Base-by-base conservation (phyloP, 2,113 vertebrate genomes). In the rat (Rattus norvegicus) region DNA sequence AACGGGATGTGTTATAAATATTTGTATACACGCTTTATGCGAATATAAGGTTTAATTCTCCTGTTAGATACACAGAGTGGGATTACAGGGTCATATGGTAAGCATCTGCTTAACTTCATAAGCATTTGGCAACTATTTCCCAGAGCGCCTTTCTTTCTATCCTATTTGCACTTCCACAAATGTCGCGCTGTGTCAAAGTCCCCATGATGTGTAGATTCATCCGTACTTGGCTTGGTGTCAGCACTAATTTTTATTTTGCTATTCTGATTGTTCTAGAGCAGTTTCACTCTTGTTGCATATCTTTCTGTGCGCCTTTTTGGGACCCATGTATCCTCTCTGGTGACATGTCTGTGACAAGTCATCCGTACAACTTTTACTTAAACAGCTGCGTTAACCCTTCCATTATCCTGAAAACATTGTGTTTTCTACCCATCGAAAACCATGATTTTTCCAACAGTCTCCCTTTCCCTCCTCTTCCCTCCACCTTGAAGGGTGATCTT, bases 221-320 rank as follows among this genome's bases (percentile, higher is more conserved):
- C 79, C 79, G 28, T 24, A 72, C 24, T 63, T 83, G 20, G 54
- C 24, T 75, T 87, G 10, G 39, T 17, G 69, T 75, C 61, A 81
- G n/a, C 47, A 67, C 12, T 24, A 65, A 12, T 36, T 81, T 91
- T 70, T 52, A 83, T 52, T 84, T 72, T 93, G 76, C 20, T 52
- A 63, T 95, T 89, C n/a, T 63, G 76, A 76, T 65, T 67, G 5
- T 86, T 76, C 49, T 13, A 3, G 56, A 36, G 16, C 72, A 47
- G 14, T 85, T 92, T 97, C 61, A 54, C 76, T 75, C 28, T 90
- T 61, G 28, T 63, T 92, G 12, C 73, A 61, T 87, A 61, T 81
- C 52, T 95, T 96, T 83, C 88, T 59, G 30, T 73, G 77, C 89
- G 52, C 39, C 94, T 79, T 73, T 77, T 19, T 95, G 63, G 13